Evolutionary conservation across 2,888 invertebrate species (phyloP).

Genomic region (Ernsta delagoae): DNA sequence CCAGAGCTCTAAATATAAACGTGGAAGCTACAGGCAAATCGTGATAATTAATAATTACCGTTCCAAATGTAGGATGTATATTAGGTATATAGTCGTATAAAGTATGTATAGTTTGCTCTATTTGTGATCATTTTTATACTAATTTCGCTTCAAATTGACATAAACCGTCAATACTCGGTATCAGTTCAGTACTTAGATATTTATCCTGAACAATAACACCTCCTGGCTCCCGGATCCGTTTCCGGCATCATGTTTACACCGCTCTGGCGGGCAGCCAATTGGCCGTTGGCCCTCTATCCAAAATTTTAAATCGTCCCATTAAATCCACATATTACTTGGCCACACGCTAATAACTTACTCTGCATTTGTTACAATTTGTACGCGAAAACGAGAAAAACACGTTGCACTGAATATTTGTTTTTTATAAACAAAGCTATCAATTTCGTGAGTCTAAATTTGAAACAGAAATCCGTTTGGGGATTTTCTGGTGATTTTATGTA

Average conservation of each 20-base stretch:
- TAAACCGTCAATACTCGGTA: not conserved
- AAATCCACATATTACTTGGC: slow-evolving; percentile 66
- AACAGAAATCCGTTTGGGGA: slow-evolving; percentile 31
- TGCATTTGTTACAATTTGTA: slow-evolving; percentile 55
- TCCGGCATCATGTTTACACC: slow-evolving; percentile 64
- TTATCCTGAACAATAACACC: not conserved
- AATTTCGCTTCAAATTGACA: slow-evolving; percentile 6
- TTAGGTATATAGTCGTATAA: no score
- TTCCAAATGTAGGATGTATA: no score
- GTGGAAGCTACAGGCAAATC: no score
- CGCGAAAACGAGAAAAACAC: slow-evolving; percentile 56
- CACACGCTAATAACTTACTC: slow-evolving; percentile 54
- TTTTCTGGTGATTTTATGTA: slow-evolving; percentile 6
- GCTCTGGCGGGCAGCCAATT: slow-evolving; percentile 69
- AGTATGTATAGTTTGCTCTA: no score
- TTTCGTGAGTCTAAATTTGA: slow-evolving; percentile 46
- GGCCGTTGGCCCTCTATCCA: slow-evolving; percentile 67
- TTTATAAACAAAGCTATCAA: slow-evolving; percentile 55
- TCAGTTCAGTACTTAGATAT: not conserved
- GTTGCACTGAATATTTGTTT: slow-evolving; percentile 44
- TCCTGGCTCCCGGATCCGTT: slow-evolving; percentile 52
- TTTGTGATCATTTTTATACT: not conserved
- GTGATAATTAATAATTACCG: no score
- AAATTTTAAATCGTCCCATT: slow-evolving; percentile 55
- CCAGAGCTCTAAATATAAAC: no score